A percentile compares a stretch with the other conserved stretches of the same genome.
phyloP scores from a whole-genome alignment of 2,888 invertebrate species.

The Eupithecia dodoneata region DNA sequence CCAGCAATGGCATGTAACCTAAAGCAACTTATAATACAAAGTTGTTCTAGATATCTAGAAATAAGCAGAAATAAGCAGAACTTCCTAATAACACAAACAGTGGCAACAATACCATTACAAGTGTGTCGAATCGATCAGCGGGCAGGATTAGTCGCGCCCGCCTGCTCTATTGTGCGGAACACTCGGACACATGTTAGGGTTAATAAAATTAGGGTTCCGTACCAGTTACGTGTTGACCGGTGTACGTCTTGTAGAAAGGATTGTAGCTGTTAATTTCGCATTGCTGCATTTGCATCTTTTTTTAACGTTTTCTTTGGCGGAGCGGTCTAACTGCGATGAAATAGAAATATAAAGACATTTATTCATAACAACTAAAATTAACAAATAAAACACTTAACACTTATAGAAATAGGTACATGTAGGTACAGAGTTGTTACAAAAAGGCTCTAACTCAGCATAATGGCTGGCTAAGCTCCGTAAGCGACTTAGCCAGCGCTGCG shows the following conservation, averaged over 20 bases:
- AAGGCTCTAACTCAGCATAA: no score
- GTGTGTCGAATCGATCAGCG: slow-evolving; percentile 61
- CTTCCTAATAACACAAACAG: slow-evolving; percentile 9
- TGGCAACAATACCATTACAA: slow-evolving; percentile 10
- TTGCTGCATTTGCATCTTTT: background rate
- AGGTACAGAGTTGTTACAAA: no score
- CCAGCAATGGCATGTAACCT: no score
- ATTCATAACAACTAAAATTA: no score
- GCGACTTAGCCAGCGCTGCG: no score
- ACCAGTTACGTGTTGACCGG: slow-evolving; percentile 14
- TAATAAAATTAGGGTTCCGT: slow-evolving; percentile 40
- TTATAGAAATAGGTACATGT: no score
- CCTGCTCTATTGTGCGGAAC: slow-evolving; percentile 41
- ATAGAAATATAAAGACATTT: no score
- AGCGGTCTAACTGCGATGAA: no score
- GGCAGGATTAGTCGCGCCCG: slow-evolving; percentile 54
- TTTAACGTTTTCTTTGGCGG: no score
- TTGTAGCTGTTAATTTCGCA: background rate
- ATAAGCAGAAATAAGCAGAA: background rate
- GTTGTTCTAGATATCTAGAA: background rate
- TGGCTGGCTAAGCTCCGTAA: no score
- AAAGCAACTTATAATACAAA: no score
- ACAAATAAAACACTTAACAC: no score
- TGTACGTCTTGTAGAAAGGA: background rate
- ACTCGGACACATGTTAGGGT: slow-evolving; percentile 51